Evolutionary conservation across 2,888 invertebrate species (phyloP).

Genomic region (Lepidochrysops patricia): DNA sequence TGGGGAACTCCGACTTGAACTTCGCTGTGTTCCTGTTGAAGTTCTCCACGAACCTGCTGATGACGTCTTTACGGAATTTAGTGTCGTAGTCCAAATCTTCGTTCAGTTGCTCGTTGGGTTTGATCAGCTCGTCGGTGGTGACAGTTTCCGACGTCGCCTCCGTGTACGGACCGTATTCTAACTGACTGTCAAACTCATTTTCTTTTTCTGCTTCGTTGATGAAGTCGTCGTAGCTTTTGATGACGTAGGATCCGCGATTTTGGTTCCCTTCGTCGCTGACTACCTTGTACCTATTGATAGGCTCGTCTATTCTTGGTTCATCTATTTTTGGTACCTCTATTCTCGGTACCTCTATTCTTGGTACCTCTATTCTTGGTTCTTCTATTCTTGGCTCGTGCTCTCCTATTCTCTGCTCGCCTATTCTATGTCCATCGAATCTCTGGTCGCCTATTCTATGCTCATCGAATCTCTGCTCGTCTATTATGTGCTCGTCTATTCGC

Average conservation of each 20-base stretch:
- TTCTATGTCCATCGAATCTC: background rate
- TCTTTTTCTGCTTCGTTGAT: slow-evolving; percentile 41
- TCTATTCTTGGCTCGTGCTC: background rate
- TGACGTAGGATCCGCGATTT: slow-evolving; percentile 46
- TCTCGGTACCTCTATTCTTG: background rate
- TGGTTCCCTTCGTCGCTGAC: slow-evolving; percentile 32
- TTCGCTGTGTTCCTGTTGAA: slow-evolving; percentile 55
- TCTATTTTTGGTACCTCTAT: background rate
- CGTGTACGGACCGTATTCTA: slow-evolving; percentile 32
- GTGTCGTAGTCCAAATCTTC: slow-evolving; percentile 48
- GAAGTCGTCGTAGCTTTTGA: slow-evolving; percentile 53
- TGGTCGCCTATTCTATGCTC: background rate
- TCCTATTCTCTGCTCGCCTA: background rate
- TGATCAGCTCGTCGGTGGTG: slow-evolving; percentile 28
- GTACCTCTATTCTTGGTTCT: background rate
- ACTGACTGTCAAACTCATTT: slow-evolving; percentile 37
- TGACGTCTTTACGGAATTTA: slow-evolving; percentile 45
- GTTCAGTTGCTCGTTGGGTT: slow-evolving; percentile 24
- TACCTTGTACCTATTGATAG: slow-evolving; percentile 26
- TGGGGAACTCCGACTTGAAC: slow-evolving; percentile 52
- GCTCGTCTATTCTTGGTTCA: slow-evolving; percentile 19
- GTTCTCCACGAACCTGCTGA: slow-evolving; percentile 51
- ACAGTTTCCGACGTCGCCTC: slow-evolving; percentile 32
- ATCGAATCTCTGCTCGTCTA: background rate
- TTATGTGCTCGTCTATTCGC: slow-evolving; percentile 18